Evolutionary conservation across 2,888 invertebrate species (phyloP).

Genomic region (Idaea dimidiata): DNA sequence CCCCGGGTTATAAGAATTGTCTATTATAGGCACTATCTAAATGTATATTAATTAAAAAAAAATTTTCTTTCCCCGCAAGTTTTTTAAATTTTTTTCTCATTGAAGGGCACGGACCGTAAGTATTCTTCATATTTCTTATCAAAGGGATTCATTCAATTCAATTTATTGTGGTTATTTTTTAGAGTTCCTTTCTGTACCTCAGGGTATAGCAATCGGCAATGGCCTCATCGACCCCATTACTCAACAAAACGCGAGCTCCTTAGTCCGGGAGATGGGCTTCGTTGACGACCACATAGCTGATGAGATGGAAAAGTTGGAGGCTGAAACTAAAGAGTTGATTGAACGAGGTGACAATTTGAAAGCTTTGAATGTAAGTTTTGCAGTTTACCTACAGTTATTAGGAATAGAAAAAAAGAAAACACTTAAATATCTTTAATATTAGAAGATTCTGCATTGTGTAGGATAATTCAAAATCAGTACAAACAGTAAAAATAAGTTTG

Average conservation of each 20-base stretch:
- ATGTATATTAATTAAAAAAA: too few relatives aligned
- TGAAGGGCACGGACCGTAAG: background rate
- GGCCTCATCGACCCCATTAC: constrained; percentile 69
- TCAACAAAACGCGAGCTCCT: constrained; percentile 68
- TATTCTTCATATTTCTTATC: too few relatives aligned
- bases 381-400: constrained; percentile 20
- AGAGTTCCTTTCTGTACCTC: constrained; percentile 1
- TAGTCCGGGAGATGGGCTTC: constrained; percentile 61
- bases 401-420: background rate
- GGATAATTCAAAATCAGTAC: too few relatives aligned
- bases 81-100: constrained; percentile 4
- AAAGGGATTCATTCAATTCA: too few relatives aligned
- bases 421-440: too few relatives aligned
- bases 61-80: too few relatives aligned
- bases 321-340: constrained; percentile 59
- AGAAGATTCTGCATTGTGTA: too few relatives aligned
- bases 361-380: constrained; percentile 48
- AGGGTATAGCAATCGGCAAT: constrained; percentile 73
- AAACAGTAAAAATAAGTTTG: too few relatives aligned
- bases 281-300: constrained; percentile 53
- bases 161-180: too few relatives aligned
- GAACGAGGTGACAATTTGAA: constrained; percentile 62
- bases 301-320: constrained; percentile 36
- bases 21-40: too few relatives aligned
- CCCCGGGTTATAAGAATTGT: too few relatives aligned